Conservation (phyloP, 1,140 invertebrate genomes). For the Heliconius nattereri region DNA sequence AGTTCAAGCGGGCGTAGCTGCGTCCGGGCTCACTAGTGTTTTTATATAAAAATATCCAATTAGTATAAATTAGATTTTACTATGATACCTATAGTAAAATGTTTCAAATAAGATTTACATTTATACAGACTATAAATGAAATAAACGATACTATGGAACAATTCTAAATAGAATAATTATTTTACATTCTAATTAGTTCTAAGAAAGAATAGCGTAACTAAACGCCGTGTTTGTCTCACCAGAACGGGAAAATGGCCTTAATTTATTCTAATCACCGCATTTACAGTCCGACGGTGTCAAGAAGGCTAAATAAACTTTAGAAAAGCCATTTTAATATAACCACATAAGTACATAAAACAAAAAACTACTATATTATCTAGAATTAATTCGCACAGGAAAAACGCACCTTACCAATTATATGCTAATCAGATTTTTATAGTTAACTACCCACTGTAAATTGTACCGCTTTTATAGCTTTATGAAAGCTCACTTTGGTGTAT, state of each 20-base stretch:
- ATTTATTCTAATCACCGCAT: too few relatives aligned
- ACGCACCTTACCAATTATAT: constrained; percentile 55
- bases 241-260: too few relatives aligned
- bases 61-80: neutral
- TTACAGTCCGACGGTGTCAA: too few relatives aligned
- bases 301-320: neutral
- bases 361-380: neutral
- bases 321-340: neutral
- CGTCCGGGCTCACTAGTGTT: too few relatives aligned
- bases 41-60: neutral
- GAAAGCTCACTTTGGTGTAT: constrained; percentile 36
- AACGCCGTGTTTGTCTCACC: too few relatives aligned
- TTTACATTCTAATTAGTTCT: too few relatives aligned
- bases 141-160: too few relatives aligned
- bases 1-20: too few relatives aligned
- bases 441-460: constrained; percentile 48
- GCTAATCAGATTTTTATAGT: constrained; percentile 63
- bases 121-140: too few relatives aligned
- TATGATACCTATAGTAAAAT: neutral
- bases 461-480: constrained; percentile 45
- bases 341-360: neutral
- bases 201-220: too few relatives aligned
- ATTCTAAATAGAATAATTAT: too few relatives aligned
- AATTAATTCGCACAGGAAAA: constrained; percentile 42
- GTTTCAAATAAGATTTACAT: too few relatives aligned